Evolutionary conservation across 2,888 invertebrate genomes (phyloP), one percentile per base, ranked within the genome.

Genomic region (Amphipoea oculea): DNA sequence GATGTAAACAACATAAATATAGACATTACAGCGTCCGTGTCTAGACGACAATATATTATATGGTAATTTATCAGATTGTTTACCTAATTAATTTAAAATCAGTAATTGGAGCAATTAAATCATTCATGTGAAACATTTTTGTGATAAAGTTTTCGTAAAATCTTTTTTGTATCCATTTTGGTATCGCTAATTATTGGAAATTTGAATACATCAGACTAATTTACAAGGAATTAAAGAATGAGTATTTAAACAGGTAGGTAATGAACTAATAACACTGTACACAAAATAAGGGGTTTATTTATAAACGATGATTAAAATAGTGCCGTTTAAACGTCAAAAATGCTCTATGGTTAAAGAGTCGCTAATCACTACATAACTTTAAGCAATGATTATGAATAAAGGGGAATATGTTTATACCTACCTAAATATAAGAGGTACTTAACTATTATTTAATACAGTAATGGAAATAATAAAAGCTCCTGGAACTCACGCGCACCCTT

Each of bases 1-100:
- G 62, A 79, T 79, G 66, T 85, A 86, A 85, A 83, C 76, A 86
- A 62, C 42, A 66, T 86, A 69, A 74, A 77, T 83, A 86, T 83
- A 73, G 51, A 78, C 73, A 62, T 75, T n/a, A 83, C 72, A 65
- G 76, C 73, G 84, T 73, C 60, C 79, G 51, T n/a, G 86, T 69
- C 74, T 75, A 73, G 77, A 83, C 75, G 29, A 63, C 63, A 75
- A 67, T 76, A 48, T 65, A 14, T 67, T 76, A n/a, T 57, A 66
- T 48, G 51, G 36, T 6, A n/a, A 63, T 62, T 79, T 85, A 85
- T 77, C 79, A 65, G 70, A 72, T 76, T 70, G 20, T 63, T 73
- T 66, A 14, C 66, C 23, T 85, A 77, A 83, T 85, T 79, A 83
- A 85, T 70, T 73, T 67, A 60, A 14, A 75, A 67, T 65, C 42